Conservation (phyloP, 2,797 vertebrate species). For the Erpetoichthys calabaricus region DNA sequence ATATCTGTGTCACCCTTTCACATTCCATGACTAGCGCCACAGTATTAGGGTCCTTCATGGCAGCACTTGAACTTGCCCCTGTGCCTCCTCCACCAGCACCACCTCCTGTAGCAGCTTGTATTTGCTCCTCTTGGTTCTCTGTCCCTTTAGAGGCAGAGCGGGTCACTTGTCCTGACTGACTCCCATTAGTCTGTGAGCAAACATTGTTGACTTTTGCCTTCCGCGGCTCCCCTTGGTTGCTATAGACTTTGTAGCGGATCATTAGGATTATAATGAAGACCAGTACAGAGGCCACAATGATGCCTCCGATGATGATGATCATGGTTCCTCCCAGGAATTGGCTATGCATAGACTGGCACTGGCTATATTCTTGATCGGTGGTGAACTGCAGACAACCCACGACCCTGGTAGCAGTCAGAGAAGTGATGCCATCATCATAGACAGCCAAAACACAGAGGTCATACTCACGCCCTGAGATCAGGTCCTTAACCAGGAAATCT, state of each 20-base stretch:
- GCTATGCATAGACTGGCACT: slow-evolving; percentile 66
- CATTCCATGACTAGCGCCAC: slow-evolving; percentile 48
- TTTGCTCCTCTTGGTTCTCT: slow-evolving; percentile 47
- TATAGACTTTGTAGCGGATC: slow-evolving; percentile 86
- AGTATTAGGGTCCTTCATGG: slow-evolving; percentile 40
- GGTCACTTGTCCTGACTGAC: slow-evolving; percentile 29
- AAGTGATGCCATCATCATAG: slow-evolving; percentile 68
- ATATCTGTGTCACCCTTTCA: slow-evolving; percentile 25
- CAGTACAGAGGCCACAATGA: slow-evolving; percentile 83
- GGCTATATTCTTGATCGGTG: slow-evolving; percentile 61
- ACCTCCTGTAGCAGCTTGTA: slow-evolving; percentile 23
- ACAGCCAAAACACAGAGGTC: slow-evolving; percentile 72
- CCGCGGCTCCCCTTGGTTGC: slow-evolving; percentile 47
- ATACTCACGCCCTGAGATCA: slow-evolving; percentile 64
- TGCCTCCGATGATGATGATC: slow-evolving; percentile 89
- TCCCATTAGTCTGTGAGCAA: slow-evolving; percentile 50
- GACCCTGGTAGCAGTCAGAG: slow-evolving; percentile 63
- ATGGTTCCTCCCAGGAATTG: slow-evolving; percentile 85
- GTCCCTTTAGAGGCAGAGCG: slow-evolving; percentile 52
- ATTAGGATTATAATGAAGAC: slow-evolving; percentile 91
- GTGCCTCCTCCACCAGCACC: slow-evolving; percentile 3
- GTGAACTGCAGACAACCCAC: slow-evolving; percentile 77
- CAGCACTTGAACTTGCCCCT: slow-evolving; percentile 26
- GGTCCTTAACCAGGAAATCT: slow-evolving; percentile 74
- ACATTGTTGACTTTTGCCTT: slow-evolving; percentile 48